Evolutionary conservation across 2,797 vertebrate species (phyloP), one percentile per base, ranked within the genome.

Genomic region (Florisuga fusca): DNA sequence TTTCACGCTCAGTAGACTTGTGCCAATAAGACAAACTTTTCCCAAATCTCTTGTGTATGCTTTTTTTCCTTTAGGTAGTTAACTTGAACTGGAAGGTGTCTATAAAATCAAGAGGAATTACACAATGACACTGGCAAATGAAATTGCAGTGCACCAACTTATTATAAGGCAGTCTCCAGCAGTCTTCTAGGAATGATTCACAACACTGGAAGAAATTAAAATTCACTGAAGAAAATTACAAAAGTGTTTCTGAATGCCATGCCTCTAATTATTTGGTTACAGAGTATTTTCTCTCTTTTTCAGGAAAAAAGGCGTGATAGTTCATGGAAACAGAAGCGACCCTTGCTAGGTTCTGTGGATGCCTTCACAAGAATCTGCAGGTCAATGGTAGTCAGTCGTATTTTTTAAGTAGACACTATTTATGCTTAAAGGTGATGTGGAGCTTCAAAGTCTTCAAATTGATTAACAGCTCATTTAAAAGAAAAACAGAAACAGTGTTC

Each of bases 341-440:
- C 94, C 87, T 89, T 54, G 51, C 67, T 84, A n/a, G 67, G 67
- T 34, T 36, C 58, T 91, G 68, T 31, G 34, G 67, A 23, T 80
- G 41, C 63, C 90, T 64, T 45, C 13, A 0, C 62, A 74, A 75
- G 74, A 92, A 63, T 22, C 67, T 87, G 57, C 78, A 80, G 77
- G 38, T 94, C 87, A 87, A 95, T 75, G 55, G 34, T 53, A 63
- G 89, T 61, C 58, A 90, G 82, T 51, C 21, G 3, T 25, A 36
- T 62, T 59, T 75, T 85, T 80, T 25, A 79, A 89, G 82, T 4
- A 76, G 41, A 81, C 17, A 31, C 33, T 84, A 38, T 78, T 87
- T 80, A 84, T 73, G 12, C 46, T 88, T 75, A 63, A 85, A 96
- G 89, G 79, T 91, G 92, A 82, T 78, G 53, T 69, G 78, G 71